These are phyloP conservation scores for Dryobates pubescens DNA, from an alignment of 2,797 vertebrate genomes.

Conservation along the genomic window DNA sequence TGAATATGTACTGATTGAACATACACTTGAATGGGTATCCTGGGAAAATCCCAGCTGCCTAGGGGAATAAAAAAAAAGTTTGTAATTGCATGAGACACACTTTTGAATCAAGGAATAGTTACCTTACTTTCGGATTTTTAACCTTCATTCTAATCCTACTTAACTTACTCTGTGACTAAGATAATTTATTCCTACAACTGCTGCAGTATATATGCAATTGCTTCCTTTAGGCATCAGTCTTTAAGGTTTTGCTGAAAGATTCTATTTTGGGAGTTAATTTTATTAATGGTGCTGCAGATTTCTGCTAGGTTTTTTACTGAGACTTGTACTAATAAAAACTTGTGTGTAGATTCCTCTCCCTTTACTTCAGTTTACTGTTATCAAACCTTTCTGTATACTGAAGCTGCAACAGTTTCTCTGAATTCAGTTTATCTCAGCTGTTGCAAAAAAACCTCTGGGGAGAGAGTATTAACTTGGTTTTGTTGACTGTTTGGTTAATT, in stretches of 20 bases:
- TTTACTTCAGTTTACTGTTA: background rate
- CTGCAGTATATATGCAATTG: background rate
- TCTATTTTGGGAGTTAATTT: background rate
- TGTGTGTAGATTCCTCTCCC: background rate
- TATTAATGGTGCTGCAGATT: background rate
- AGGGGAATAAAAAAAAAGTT: conserved; percentile 55
- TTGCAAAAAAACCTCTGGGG: background rate
- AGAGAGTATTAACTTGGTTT: background rate
- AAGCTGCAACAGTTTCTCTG: background rate
- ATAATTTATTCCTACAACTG: conserved; percentile 1
- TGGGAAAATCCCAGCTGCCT: conserved; percentile 70
- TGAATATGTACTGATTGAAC: conserved; percentile 69
- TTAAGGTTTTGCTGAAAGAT: background rate
- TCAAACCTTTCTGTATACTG: background rate
- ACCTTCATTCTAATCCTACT: conserved; percentile 30
- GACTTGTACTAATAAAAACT: background rate
- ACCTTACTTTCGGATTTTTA: conserved; percentile 48
- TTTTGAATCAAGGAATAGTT: conserved; percentile 52
- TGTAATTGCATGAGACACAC: conserved; percentile 58
- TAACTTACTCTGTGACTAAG: conserved; percentile 1
- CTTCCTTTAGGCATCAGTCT: background rate
- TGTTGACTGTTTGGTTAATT: conserved; percentile 1
- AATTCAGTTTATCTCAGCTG: background rate
- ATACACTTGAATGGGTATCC: conserved; percentile 67
- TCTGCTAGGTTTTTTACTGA: background rate